Base-by-base conservation (phyloP, 2,888 invertebrate genomes). In the Panopea generosa region DNA sequence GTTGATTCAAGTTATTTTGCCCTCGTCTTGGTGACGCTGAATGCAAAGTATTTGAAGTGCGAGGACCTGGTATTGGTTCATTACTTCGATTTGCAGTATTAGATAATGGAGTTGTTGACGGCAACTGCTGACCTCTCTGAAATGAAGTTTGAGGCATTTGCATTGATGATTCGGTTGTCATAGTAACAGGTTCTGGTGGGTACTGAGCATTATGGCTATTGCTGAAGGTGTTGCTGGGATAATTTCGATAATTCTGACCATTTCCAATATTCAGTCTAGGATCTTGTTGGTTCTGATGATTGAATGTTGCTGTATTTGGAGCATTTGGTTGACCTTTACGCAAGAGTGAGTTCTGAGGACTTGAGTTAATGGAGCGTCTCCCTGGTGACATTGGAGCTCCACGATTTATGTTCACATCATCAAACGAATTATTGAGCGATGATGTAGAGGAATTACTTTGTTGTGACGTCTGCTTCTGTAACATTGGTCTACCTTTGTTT, bases 391-490 rank as follows among this genome's bases (percentile, higher is more conserved):
- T 52, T 20, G 18, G 18, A 47, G 47, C 7, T 16, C 18, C 33
- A 7, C 11, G 4, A 33, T 33, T 33, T 33, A 33, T 11, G n/a
- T 14, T 66, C 27, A 62, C 50, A 56, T 76, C 76, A 59, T 76
- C 76, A 6, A 76, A 47, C 9, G 76, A 76, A 59, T 56, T 71
- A 45, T 76, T 76, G 9, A 67, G 59, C 14, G 76, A 76, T 18
- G 76, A 76, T 4, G 33, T 33, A 33, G 33, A 33, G 11, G 76
- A 76, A 22, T 55, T 49, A 29, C 70, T 76, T 24, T 52, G 33
- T 33, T 33, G 33, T 38, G 38, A 7, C 20, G 24, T 45, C 43
- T 40, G 57, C 11, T 18, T n/a, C 2, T 20, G 43, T 40, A 43
- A n/a, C 33, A n/a, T 38, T 9, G 57, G 57, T 20, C 40, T 9